A percentile compares a stretch with the other conserved stretches of the same genome.
These are phyloP conservation scores for Xiphorhynchus erythropygius DNA, from an alignment of 2,797 vertebrate species.

Conservation along the genomic window DNA sequence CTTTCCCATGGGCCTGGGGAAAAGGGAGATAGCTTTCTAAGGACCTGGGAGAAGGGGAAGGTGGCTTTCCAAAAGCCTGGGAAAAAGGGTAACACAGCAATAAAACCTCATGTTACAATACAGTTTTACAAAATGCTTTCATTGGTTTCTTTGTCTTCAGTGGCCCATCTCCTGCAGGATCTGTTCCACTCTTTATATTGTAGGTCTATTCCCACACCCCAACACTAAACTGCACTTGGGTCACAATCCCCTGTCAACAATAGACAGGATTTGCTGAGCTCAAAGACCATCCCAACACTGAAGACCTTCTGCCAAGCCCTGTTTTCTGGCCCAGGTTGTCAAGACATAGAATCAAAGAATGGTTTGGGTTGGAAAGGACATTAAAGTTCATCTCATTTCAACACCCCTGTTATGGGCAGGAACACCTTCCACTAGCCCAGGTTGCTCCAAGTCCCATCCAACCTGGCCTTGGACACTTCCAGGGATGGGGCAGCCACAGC, in stretches of 20 bases:
- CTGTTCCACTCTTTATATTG: no score
- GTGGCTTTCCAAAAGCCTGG: no score
- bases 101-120: no score
- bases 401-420: fast-evolving
- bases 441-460: fast-evolving
- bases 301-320: background rate
- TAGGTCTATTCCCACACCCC: no score
- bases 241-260: background rate
- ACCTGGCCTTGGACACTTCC: fast-evolving
- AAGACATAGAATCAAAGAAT: fast-evolving
- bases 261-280: background rate
- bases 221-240: background rate
- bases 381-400: background rate
- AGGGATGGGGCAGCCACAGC: background rate
- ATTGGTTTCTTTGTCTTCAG: no score
- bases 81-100: no score
- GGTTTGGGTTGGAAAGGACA: background rate
- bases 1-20: no score
- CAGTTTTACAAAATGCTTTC: no score
- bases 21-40: no score
- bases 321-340: no score
- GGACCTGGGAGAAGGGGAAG: no score
- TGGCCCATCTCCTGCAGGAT: no score
- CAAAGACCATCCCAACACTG: background rate
- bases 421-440: background rate